Evolutionary conservation across 2,113 vertebrate genomes (phyloP).

Genomic region (Perca flavescens): DNA sequence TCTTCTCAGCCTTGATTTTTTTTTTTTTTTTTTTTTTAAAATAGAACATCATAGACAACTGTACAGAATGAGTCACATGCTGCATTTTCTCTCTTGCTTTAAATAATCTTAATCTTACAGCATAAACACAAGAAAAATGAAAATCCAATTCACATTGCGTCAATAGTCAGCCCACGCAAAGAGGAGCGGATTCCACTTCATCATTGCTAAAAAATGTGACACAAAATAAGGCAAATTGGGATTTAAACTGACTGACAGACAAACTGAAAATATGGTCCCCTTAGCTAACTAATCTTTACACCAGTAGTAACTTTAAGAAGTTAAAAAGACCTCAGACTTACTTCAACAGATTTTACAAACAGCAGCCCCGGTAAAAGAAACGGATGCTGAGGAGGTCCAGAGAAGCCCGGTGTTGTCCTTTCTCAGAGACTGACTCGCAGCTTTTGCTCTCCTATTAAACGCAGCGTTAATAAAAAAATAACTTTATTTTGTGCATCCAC

Average conservation of each 20-base stretch:
- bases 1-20: constrained; percentile 13
- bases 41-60: background rate
- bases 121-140: constrained; percentile 10
- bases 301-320: constrained; percentile 10
- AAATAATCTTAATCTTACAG: constrained; percentile 22
- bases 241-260: constrained; percentile 7
- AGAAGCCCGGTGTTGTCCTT: constrained; percentile 35
- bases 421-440: constrained; percentile 63
- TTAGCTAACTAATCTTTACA: background rate
- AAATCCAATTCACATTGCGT: constrained; percentile 25
- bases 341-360: constrained; percentile 35
- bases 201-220: background rate
- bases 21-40: background rate
- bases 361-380: constrained; percentile 24
- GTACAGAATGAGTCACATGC: constrained; percentile 30
- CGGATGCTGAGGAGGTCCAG: constrained; percentile 41
- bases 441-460: constrained; percentile 64
- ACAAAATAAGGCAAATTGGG: background rate
- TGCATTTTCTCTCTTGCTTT: constrained; percentile 2
- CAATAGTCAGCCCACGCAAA: constrained; percentile 21
- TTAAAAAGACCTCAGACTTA: constrained; percentile 32
- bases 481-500: constrained; percentile 57
- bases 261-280: background rate
- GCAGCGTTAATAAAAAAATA: constrained; percentile 20
- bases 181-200: constrained; percentile 15